Evolutionary conservation across 2,888 invertebrate species (phyloP), one percentile per base, ranked within the genome.

Genomic region (Nomada fabriciana): DNA sequence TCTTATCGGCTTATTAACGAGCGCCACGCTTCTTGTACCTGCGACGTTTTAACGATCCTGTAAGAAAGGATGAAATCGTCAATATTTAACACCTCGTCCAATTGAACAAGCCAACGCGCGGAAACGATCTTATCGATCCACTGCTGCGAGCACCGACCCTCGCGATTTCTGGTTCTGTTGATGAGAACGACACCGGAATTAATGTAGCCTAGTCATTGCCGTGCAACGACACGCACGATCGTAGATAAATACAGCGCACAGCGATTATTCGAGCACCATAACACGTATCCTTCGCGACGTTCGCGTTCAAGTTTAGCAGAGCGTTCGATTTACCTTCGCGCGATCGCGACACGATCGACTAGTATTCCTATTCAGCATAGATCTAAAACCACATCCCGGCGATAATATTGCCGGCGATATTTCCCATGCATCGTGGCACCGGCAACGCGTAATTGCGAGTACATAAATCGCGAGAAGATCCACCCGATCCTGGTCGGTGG

Each of bases 41-140:
- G 23, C 47, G 60, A 77, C 63, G 72, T 53, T 53, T 74, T 69
- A 81, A 82, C 70, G 82, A 82, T 70, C 70, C 50, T 55, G 59
- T 55, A 63, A 23, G 63, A 55, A 57, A 71, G n/a, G 36, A 29
- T 82, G 53, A 74, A 65, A 67, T 70, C 65, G 11, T 10, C 71
- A 76, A 82, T 80, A 69, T 76, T 82, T 82, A 82, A 82, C 82
- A 52, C 63, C 76, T 72, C 53, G 71, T 23, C 25, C 64, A 59
- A 68, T 73, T 29, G 57, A 50, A 69, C 61, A n/a, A 18, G 23
- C 42, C 15, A 13, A 13, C 55, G 25, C 15, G 52, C 43, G 61
- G 70, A 69, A 75, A 75, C 70, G 82, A 81, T 72, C 36, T 68
- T 76, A 69, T 82, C 82, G 63, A 9, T 9, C 36, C 36, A 47